These are phyloP conservation scores for Patiria pectinifera DNA, from an alignment of 53 echinoderm and acorn worm genomes.

Conservation along the genomic window DNA sequence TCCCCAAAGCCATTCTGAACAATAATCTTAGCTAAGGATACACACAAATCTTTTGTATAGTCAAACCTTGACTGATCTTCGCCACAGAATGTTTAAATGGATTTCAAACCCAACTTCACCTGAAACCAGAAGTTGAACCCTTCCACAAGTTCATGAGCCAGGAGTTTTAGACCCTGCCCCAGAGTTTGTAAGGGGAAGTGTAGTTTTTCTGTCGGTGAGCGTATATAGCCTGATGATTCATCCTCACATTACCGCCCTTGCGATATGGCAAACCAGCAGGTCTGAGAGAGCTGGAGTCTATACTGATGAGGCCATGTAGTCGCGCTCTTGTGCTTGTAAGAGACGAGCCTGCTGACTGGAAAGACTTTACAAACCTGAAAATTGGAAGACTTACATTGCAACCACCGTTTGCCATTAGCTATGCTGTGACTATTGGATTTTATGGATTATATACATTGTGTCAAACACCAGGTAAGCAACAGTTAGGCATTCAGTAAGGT, in stretches of 20 bases:
- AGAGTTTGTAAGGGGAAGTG: conserved; percentile 28
- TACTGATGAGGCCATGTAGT: background rate
- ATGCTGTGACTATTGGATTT: background rate
- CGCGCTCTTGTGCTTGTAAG: background rate
- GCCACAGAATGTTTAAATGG: too few species aligned
- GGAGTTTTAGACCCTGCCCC: background rate
- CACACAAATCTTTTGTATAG: too few species aligned
- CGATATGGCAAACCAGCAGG: background rate
- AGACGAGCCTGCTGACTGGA: background rate
- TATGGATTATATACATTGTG: background rate
- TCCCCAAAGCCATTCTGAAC: background rate
- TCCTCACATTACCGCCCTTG: conserved; percentile 15
- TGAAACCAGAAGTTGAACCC: background rate
- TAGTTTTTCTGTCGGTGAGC: background rate
- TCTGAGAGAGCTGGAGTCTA: background rate
- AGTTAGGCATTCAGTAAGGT: background rate
- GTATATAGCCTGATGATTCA: conserved; percentile 40
- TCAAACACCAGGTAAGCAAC: background rate
- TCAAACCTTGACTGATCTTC: background rate
- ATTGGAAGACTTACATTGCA: too few species aligned
- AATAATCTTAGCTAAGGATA: too few species aligned
- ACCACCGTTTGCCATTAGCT: too few species aligned
- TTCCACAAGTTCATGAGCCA: background rate
- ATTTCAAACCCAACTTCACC: background rate
- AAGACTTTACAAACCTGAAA: background rate